Evolutionary conservation across 2,797 vertebrate species (phyloP), one percentile per base, ranked within the genome.

Genomic region (Vireo griseus): DNA sequence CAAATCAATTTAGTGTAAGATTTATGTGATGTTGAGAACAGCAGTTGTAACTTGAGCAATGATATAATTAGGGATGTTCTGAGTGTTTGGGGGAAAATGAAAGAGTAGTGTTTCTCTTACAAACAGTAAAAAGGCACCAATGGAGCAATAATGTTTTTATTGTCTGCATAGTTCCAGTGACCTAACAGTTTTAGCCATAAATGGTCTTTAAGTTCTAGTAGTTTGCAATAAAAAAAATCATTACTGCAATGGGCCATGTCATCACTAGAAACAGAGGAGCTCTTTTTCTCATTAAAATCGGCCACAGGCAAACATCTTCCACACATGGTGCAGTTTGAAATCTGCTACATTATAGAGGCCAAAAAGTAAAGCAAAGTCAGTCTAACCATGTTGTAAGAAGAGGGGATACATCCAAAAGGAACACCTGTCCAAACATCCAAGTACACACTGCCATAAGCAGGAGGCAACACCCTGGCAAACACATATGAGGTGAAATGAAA

Each of bases 11-110:
- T 97, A 97, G 83, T 88, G 95, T 77, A 92, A 97, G 96, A 97
- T 98, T 97, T 97, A 98, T 97, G 95, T 94, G 92, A 95, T 95
- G 96, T 97, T 96, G 97, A 96, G 89, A 97, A 91, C 65, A 88
- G 80, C 84, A 73, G 88, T 86, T 96, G 72, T 89, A 86, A 82
- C 68, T 94, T 92, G 88, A 96, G 93, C 92, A 94, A 86, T 93
- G 92, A 94, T 93, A 96, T 95, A 97, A 98, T 97, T 97, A 97
- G 97, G 72, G 90, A 91, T 55, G 78, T 62, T 93, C 73, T 93
- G 94, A 97, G 91, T 86, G 86, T 94, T 96, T 80, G 17, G 61
- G 52, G 67, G 51, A 20, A 95, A 97, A 95, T 84, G 82, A 96
- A 87, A 88, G 79, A 59, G 37, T 74, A 84, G 59, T 50, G 77